Percentiles rank a stretch among this genome's conserved stretches.
Conservation (phyloP, 2,113 vertebrate species). For the Halichoerus grypus region DNA sequence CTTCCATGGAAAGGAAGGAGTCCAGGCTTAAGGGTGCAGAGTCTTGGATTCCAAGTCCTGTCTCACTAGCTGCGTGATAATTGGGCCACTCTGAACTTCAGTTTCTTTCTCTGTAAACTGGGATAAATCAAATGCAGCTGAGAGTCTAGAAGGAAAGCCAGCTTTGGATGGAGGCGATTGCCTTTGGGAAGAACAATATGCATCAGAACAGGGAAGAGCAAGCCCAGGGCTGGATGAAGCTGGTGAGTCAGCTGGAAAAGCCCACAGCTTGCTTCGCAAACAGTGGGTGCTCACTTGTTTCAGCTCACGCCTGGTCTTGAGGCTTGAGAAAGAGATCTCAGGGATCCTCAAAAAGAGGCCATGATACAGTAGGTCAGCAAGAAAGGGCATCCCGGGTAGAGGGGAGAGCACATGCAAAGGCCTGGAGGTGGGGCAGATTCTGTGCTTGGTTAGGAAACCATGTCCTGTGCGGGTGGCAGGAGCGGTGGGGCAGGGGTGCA, state of each 20-base stretch:
- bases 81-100: neutral
- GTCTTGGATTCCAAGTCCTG: neutral
- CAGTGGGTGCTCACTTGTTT: neutral
- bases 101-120: neutral
- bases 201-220: neutral
- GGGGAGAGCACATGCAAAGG: neutral
- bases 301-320: neutral
- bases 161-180: rapidly evolving
- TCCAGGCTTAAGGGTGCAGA: neutral
- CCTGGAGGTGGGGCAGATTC: neutral
- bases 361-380: rapidly evolving
- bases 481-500: neutral
- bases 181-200: rapidly evolving
- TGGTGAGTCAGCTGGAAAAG: rapidly evolving
- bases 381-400: neutral
- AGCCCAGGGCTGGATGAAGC: rapidly evolving
- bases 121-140: neutral
- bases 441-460: neutral
- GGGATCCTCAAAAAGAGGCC: neutral
- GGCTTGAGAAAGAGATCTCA: neutral
- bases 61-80: rapidly evolving
- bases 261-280: neutral
- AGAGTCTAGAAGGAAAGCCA: neutral
- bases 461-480: neutral
- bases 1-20: neutral